Evolutionary conservation across 2,797 vertebrate species (phyloP).

Genomic region (Cyclopterus lumpus): DNA sequence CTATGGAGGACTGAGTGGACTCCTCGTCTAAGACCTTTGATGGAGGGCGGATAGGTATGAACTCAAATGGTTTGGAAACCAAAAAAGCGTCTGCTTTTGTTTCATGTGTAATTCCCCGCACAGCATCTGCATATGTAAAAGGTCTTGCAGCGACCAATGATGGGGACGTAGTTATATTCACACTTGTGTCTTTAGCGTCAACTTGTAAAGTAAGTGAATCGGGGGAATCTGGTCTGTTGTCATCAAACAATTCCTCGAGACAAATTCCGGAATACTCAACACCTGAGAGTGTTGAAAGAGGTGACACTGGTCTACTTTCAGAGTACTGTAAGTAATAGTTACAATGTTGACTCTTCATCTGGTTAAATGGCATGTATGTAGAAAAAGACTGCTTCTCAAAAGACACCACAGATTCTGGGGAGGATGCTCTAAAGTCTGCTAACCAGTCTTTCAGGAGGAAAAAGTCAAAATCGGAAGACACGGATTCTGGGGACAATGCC

Average conservation of each 20-base stretch:
- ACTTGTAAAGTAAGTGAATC: not conserved
- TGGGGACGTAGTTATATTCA: not conserved
- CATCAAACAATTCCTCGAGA: not conserved
- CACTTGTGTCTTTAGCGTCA: not conserved
- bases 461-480: conserved; percentile 31
- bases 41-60: not conserved
- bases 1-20: not conserved
- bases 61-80: not conserved
- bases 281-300: conserved; percentile 22
- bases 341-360: conserved; percentile 8
- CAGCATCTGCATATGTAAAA: conserved; percentile 14
- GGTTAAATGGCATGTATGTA: not conserved
- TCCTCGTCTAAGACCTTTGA: not conserved
- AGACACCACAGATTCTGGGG: conserved; percentile 20
- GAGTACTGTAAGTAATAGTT: conserved; percentile 10
- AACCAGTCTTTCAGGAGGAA: conserved; percentile 9
- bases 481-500: conserved; percentile 39
- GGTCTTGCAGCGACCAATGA: not conserved
- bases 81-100: not conserved
- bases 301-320: conserved; percentile 14
- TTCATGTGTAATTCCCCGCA: not conserved
- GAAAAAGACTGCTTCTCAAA: not conserved
- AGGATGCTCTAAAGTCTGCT: conserved; percentile 29
- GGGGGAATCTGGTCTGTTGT: conserved; percentile 26
- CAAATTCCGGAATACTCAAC: conserved; percentile 1